These are phyloP conservation scores for Microctonus hyperodae DNA, from an alignment of 2,888 invertebrate species.

Conservation along the genomic window DNA sequence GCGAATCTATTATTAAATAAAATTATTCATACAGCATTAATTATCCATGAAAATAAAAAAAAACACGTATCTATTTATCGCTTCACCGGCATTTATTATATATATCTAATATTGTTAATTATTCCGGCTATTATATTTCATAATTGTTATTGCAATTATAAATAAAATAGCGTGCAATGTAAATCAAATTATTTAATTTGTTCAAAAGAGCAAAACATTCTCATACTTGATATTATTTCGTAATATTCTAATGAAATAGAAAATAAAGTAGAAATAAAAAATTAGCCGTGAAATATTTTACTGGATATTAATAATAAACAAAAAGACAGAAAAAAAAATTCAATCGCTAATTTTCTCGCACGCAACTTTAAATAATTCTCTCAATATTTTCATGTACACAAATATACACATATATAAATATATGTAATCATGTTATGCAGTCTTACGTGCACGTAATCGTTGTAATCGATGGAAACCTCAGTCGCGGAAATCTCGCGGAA, in stretches of 20 bases:
- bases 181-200: background rate
- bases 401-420: too few species aligned
- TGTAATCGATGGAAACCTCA: conserved; percentile 52
- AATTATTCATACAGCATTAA: background rate
- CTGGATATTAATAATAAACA: background rate
- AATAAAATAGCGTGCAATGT: background rate
- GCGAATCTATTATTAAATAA: background rate
- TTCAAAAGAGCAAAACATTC: background rate
- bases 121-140: background rate
- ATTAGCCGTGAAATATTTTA: background rate
- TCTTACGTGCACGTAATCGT: conserved; percentile 39
- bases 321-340: background rate
- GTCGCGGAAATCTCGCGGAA: conserved; percentile 47
- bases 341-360: background rate
- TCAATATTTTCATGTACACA: background rate
- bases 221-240: background rate
- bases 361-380: background rate
- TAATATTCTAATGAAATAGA: background rate
- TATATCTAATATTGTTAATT: background rate
- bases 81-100: background rate
- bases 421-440: background rate
- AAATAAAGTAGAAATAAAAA: background rate
- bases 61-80: background rate
- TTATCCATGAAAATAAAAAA: background rate
- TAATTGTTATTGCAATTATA: background rate